Evolutionary conservation across 2,113 vertebrate species (phyloP), one percentile per base, ranked within the genome.

Genomic region (Poeciliopsis prolifica): DNA sequence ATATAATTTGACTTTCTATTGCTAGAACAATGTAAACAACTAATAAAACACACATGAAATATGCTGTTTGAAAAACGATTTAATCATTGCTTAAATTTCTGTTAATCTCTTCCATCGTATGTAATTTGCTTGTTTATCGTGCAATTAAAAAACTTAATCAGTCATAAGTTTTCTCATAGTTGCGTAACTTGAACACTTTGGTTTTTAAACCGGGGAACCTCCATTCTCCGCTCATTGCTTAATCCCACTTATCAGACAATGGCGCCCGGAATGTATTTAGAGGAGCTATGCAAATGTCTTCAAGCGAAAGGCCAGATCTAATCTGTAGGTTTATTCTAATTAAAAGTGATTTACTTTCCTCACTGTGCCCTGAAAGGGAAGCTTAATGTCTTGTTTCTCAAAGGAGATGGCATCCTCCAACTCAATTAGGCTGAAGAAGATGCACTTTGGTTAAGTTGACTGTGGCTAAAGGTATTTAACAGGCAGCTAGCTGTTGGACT

Each of bases 241-340:
- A 75, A 88, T 88, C 68, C 70, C 75, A 78, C 68, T 94, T 94
- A 95, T 94, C 91, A 94, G 80, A 75, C 90, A 82, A 75, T 64
- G 62, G 81, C 1, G 35, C 68, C 78, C 28, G 74, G 72, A 87
- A 86, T 17, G 64, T 82, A 89, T 86, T 83, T 80, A 91, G 87
- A 89, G 74, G 58, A 87, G 77, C 79, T 68, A 86, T 81, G 68
- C 66, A 95, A 95, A 94, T 89, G 83, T 73, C 83, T 79, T 74
- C 70, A 66, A 79, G 62, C 87, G 76, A 90, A 92, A 93, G 88
- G 80, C 84, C 91, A 19, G 40, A 91, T 90, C 62, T 95, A 92
- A 93, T 95, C 93, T 94, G 83, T 74, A 87, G 92, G 89, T 92
- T 92, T 92, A 89, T 92, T 87, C 74, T 94, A 94, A 95, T 96